Evolutionary conservation across 2,888 invertebrate species (phyloP), one percentile per base, ranked within the genome.

Genomic region (Harpagoxenus sublaevis): DNA sequence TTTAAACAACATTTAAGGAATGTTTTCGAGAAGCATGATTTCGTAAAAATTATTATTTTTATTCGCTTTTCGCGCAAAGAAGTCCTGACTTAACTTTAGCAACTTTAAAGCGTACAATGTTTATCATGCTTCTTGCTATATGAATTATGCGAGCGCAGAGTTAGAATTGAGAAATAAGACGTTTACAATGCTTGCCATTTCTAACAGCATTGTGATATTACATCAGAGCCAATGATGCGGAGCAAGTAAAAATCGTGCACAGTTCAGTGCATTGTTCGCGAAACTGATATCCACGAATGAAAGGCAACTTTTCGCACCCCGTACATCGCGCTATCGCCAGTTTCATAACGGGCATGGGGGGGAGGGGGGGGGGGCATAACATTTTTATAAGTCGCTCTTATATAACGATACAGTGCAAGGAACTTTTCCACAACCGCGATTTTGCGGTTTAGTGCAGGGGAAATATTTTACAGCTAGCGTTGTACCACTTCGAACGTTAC

Each of bases 231-330:
- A n/a, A 78, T 78, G 31, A 45, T 55, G 78, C 53, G 53, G n/a
- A 35, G 12, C 55, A 55, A 68, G 18, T 45, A 78, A 68, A 66
- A 68, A 12, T 42, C 28, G 23, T 35, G 42, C 63, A 39, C 48
- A 39, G 23, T 65, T 53, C 51, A 39, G 48, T 28, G 28, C n/a
- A 65, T 78, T 78, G 45, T 78, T 66, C 66, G 55, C 31, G 53
- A 78, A 66, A 31, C 66, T 78, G 78, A 78, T 68, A 78, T 66
- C 42, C 31, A 68, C 15, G 31, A 68, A 45, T 42, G 55, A 78
- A 66, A 68, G 78, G 66, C 78, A 55, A 78, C n/a, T n/a, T 78
- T 42, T 68, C 55, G 78, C 51, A 12, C 55, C 15, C 65, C 42
- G 55, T 78, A 53, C 78, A 28, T 78, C 55, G 51, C 15, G 31